Evolutionary conservation across 2,888 invertebrate species (phyloP), one percentile per base, ranked within the genome.

Genomic region (Hololepta plana): DNA sequence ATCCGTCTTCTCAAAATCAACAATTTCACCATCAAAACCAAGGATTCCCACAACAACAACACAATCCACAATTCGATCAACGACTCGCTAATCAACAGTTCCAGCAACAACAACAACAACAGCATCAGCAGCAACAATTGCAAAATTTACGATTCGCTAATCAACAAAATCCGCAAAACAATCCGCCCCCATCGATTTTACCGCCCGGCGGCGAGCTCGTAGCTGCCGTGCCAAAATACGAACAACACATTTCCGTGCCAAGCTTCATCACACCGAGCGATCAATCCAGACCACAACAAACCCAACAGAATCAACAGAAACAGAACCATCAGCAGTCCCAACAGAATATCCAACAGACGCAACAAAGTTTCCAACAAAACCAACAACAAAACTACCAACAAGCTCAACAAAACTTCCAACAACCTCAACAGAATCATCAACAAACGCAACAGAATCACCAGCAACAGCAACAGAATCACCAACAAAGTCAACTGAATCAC

Each of bases 151-250:
- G 15, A 27, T 13, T 24, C 12, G 12, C n/a, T n/a, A 15, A 10
- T 12, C 38, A 43, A 15, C 37, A 29, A 13, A 39, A 40, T 22
- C 32, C 15, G 32, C 27, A 7, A 33, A 36, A 9, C 29, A 32
- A 14, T 29, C 34, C 41, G 23, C 32, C 12, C 34, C 43, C 8
- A 43, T 44, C 15, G 35, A 51, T 67, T 32, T 53, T 66, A 12
- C 68, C 68, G 17, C 61, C 73, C 2, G 73, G 68, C 17, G 76
- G 79, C 1, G 77, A 82, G 52, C 57, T 82, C 20, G 64, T 80
- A 11, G 70, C 73, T 28, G 70, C 82, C 10, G 67, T 82, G 30
- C 72, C 82, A 4, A 79, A 76, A 55, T 71, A 67, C 36, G 82
- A 84, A 51, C 79, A 81, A 38, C 82, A 82, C 39, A 64, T 73